phyloP scores from a whole-genome alignment of 2,113 vertebrate genomes.

The Stegastes partitus region DNA sequence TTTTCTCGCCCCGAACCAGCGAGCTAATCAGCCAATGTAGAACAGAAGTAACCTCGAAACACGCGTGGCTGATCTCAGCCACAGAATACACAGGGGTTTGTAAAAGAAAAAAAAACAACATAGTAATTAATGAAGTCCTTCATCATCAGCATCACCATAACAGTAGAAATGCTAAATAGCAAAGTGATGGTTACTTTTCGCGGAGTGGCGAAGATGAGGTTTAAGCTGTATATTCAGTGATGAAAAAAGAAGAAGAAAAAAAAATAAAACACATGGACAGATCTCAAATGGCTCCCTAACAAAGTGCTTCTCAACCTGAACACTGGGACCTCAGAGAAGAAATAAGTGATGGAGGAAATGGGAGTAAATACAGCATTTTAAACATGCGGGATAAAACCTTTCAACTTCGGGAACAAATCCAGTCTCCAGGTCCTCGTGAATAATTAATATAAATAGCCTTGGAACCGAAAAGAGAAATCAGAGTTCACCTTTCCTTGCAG shows the following conservation, averaged over 20 bases:
- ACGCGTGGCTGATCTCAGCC: slow-evolving; percentile 76
- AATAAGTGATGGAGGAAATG: background rate
- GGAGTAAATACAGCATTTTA: no score
- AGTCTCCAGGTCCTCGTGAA: slow-evolving; percentile 14
- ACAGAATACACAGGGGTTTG: slow-evolving; percentile 85
- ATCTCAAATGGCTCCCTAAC: slow-evolving; percentile 65
- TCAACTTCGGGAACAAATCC: background rate
- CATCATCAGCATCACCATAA: slow-evolving; percentile 71
- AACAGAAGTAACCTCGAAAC: slow-evolving; percentile 83
- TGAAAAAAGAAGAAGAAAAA: slow-evolving; percentile 75
- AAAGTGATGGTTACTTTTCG: slow-evolving; percentile 82
- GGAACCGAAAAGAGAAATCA: slow-evolving; percentile 2
- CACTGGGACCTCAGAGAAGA: slow-evolving; percentile 6
- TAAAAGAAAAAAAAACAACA: slow-evolving; percentile 61
- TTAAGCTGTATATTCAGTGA: slow-evolving; percentile 91
- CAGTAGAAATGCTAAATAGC: slow-evolving; percentile 70
- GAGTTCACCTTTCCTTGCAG: slow-evolving; percentile 23
- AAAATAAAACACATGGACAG: slow-evolving; percentile 65
- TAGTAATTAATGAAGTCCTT: slow-evolving; percentile 66
- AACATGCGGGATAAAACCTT: background rate
- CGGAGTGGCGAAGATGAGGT: slow-evolving; percentile 84
- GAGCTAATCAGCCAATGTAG: slow-evolving; percentile 85
- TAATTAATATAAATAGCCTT: background rate
- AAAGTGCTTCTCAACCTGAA: slow-evolving; percentile 59
- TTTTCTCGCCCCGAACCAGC: slow-evolving; percentile 82